Base-by-base conservation (phyloP, 92 coral and sea anemone genomes). In the Chrysogorgia sp. region DNA sequence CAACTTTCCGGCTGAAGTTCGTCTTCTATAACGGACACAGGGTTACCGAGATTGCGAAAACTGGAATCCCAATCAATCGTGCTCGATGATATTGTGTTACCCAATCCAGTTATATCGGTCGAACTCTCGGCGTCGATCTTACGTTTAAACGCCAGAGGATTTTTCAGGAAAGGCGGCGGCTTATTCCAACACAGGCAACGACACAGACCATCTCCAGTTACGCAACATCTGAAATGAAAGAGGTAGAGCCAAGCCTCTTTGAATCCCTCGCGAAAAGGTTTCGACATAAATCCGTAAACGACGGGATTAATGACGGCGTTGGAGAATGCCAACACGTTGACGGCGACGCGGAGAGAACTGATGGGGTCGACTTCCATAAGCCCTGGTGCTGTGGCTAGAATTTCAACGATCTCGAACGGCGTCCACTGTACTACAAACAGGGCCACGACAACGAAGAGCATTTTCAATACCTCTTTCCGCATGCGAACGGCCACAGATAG, bases 241-340 rank as follows among this genome's bases (percentile, higher is more conserved):
- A 71, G 20, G 8, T 71, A 25, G 37, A 71, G 40, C 2, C 78
- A 40, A 9, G 88, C 87, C 34, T 62, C 72, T 52, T 75, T 89
- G 24, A 88, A 81, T 6, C 88, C 93, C 24, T 81, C 85, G 48
- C 93, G 83, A 63, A 89, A 89, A n/a, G 85, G 91, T 41, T 61
- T 83, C 67, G 88, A 82, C 88, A 86, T 83, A 23, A 89, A 67
- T 2, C 83, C 83, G 60, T 79, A 79, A 12, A 86, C 76, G 17
- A 87, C 20, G 5, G 93, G 93, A 52, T 83, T 89, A 0, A 80
- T 48, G 10, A 89, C 76, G 1, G 90, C 85, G 61, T 89, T 87
- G 33, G 71, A 84, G 59, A 89, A 74, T 3, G 90, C 93, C 4
- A 86, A 20, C 86, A 80, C 52, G 14, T 76, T 84, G 53, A 89